Conservation (phyloP, 2,888 invertebrate species). For the Tetragonisca angustula region DNA sequence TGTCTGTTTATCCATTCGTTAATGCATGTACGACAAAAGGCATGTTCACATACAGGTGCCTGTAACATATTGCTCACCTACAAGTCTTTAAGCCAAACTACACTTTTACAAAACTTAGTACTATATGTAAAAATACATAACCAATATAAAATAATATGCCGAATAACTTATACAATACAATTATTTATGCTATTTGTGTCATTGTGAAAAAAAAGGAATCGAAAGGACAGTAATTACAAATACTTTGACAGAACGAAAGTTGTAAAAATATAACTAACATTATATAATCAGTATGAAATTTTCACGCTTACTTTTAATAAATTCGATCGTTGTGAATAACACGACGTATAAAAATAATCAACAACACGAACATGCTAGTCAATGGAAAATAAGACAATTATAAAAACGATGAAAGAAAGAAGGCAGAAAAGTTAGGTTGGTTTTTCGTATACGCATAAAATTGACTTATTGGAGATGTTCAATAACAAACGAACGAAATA, state of each 20-base stretch:
- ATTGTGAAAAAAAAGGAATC: neutral
- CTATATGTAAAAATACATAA: conserved; percentile 2
- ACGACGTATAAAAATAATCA: neutral
- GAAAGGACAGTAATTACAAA: neutral
- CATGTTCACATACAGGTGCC: conserved; percentile 98
- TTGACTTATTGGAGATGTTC: conserved; percentile 5
- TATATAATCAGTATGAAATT: neutral
- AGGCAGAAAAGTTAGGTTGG: conserved; percentile 57
- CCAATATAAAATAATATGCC: neutral
- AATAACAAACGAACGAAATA: conserved; percentile 24
- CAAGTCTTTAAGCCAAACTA: conserved; percentile 73
- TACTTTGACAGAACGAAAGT: conserved; percentile 28
- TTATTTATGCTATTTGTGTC: neutral
- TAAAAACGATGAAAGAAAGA: conserved; percentile 10
- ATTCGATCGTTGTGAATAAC: neutral
- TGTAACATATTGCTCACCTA: conserved; percentile 84
- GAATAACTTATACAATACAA: neutral
- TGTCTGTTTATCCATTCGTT: conserved; percentile 97
- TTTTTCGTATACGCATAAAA: conserved; percentile 23
- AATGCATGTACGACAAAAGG: conserved; percentile 97
- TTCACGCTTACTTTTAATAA: neutral
- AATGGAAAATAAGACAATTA: neutral
- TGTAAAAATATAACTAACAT: conserved; percentile 18
- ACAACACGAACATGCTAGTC: neutral
- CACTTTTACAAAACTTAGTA: conserved; percentile 34